These are phyloP conservation scores for Schizothorax lantsangensis DNA, from an alignment of 2,797 vertebrate genomes.

Conservation along the genomic window DNA sequence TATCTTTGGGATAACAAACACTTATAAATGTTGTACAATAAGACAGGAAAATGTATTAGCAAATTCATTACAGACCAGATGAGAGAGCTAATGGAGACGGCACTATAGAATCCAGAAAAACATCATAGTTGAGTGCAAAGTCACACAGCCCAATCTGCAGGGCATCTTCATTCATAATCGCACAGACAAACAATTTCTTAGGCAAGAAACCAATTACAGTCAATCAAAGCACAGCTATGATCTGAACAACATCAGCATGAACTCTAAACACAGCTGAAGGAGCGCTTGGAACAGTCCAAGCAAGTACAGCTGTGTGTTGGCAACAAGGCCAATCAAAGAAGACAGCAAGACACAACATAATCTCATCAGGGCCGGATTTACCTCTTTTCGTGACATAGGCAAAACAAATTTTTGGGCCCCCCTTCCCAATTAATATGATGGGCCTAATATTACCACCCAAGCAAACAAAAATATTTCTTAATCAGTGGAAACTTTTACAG, in stretches of 20 bases:
- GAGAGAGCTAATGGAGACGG: neutral
- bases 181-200: conserved; percentile 20
- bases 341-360: conserved; percentile 62
- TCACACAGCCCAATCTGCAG: conserved; percentile 5
- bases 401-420: no score
- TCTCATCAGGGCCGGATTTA: conserved; percentile 52
- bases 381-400: no score
- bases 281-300: conserved; percentile 1
- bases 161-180: conserved; percentile 18
- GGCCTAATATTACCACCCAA: no score
- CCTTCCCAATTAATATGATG: no score
- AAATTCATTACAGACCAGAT: neutral
- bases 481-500: no score
- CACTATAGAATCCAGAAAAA: neutral
- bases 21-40: neutral
- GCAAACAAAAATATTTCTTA: no score
- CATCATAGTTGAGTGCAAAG: conserved; percentile 4
- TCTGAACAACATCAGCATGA: neutral
- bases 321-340: conserved; percentile 63
- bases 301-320: conserved; percentile 32
- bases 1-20: neutral
- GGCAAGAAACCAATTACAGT: conserved; percentile 17
- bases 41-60: neutral
- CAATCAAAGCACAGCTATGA: conserved; percentile 40
- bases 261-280: conserved; percentile 25